These are phyloP conservation scores for Apogon talboti DNA, from an alignment of 2,797 vertebrate genomes.

Conservation along the genomic window DNA sequence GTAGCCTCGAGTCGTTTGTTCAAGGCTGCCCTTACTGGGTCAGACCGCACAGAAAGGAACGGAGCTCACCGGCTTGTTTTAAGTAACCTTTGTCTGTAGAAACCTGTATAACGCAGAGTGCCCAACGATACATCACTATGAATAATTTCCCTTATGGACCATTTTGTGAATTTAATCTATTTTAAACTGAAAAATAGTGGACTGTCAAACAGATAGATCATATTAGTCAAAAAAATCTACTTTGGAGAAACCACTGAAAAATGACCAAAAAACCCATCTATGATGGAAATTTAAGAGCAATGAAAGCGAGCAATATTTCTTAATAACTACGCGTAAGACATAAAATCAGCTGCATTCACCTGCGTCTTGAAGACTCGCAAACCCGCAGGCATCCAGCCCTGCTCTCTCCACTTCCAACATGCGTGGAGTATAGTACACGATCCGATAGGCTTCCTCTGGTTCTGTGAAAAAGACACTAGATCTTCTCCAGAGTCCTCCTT, in stretches of 20 bases:
- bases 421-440: constrained; percentile 49
- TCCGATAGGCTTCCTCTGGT: constrained; percentile 34
- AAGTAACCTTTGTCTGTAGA: neutral
- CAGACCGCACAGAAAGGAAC: constrained; percentile 18
- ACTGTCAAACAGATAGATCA: neutral
- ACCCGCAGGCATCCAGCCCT: constrained; percentile 62
- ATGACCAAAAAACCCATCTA: neutral
- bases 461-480: constrained; percentile 19
- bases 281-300: too few relatives aligned
- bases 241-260: neutral
- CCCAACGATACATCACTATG: neutral
- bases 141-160: neutral
- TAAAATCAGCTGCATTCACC: constrained; percentile 72
- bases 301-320: neutral
- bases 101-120: neutral
- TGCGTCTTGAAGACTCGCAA: constrained; percentile 68
- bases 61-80: neutral
- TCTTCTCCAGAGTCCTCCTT: constrained; percentile 15
- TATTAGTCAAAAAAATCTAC: neutral
- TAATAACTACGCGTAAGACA: neutral
- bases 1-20: constrained; percentile 34
- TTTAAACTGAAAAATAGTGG: neutral
- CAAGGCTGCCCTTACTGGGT: constrained; percentile 55
- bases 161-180: neutral
- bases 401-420: constrained; percentile 53